phyloP scores from a whole-genome alignment of 2,797 vertebrate genomes.

The Prionace glauca region DNA sequence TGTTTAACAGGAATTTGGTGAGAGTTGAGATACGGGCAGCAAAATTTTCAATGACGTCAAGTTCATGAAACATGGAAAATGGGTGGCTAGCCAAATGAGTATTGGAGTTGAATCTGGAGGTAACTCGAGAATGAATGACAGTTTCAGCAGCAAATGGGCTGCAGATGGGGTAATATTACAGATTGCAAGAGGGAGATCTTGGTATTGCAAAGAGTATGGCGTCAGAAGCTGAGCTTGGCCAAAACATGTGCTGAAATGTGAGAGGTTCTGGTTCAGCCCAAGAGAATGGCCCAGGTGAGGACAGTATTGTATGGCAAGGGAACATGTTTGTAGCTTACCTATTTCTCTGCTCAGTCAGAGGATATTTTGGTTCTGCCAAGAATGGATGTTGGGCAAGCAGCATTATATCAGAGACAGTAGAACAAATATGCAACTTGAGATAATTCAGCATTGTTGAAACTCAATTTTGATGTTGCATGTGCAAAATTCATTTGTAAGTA shows the following conservation, averaged over 20 bases:
- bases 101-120: background rate
- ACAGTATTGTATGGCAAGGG: background rate
- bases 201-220: background rate
- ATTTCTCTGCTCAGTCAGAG: background rate
- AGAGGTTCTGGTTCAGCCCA: background rate
- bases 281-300: background rate
- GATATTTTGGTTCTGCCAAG: background rate
- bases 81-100: background rate
- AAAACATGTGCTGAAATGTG: background rate
- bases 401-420: background rate
- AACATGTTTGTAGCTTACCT: background rate
- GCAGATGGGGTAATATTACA: background rate
- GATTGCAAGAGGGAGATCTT: background rate
- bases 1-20: background rate
- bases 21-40: background rate
- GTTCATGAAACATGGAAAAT: background rate
- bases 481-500: background rate
- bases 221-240: background rate
- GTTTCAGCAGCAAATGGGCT: background rate
- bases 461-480: background rate
- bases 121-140: background rate
- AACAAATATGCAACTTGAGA: background rate
- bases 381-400: background rate
- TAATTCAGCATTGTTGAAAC: background rate
- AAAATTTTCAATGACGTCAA: background rate